These are phyloP conservation scores for Augochlora pura DNA, from an alignment of 1,140 invertebrate genomes.

Conservation along the genomic window DNA sequence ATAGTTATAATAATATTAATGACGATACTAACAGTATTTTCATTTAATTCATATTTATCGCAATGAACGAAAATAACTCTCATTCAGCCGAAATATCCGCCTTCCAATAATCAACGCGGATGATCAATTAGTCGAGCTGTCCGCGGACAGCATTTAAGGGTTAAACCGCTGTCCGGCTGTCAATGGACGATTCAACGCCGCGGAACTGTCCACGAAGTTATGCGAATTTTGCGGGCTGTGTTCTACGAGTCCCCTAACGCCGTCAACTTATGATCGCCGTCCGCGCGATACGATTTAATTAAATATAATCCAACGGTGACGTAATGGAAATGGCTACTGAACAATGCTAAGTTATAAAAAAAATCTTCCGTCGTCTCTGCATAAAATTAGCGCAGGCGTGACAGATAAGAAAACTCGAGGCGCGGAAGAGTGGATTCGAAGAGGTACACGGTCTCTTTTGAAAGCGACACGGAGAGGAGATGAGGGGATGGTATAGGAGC, in stretches of 20 bases:
- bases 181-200: not conserved
- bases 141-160: too few relatives aligned
- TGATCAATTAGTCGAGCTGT: too few relatives aligned
- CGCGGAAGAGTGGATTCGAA: not conserved
- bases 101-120: not conserved
- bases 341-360: too few relatives aligned
- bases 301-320: slow-evolving; percentile 1
- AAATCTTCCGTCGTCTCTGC: too few relatives aligned
- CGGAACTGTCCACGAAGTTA: not conserved
- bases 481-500: too few relatives aligned
- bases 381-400: too few relatives aligned
- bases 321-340: slow-evolving; percentile 7
- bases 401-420: not conserved
- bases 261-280: slow-evolving; percentile 2
- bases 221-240: not conserved
- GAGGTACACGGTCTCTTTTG: not conserved
- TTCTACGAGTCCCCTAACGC: not conserved
- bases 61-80: too few relatives aligned
- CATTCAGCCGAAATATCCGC: not conserved
- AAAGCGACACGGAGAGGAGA: too few relatives aligned
- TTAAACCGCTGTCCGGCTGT: not conserved
- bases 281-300: not conserved
- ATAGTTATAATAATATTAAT: too few relatives aligned
- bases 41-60: too few relatives aligned
- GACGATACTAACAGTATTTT: too few relatives aligned